Evolutionary conservation across 2,113 vertebrate genomes (phyloP), one percentile per base, ranked within the genome.

Genomic region (Forbesichthys papilliferus): DNA sequence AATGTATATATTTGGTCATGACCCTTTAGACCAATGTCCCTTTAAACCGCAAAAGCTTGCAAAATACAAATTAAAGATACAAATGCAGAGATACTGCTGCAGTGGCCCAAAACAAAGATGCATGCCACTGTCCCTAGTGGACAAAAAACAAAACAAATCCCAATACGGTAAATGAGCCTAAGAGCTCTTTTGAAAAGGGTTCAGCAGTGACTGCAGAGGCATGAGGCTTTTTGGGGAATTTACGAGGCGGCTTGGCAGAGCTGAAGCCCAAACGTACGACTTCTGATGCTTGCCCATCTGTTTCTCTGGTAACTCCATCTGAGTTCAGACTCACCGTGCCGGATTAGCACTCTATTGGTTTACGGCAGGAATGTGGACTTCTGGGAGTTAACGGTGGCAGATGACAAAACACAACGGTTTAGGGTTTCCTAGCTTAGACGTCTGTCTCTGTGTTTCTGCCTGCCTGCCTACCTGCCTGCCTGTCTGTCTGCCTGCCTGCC

Each of bases 321-420:
- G 14, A 73, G 46, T 60, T 11, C 56, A 47, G 61, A 61, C 73
- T 73, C 72, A 64, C 64, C 68, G 11, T 63, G 20, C 11, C 53
- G 46, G 33, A 78, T 85, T 83, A 81, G 79, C 71, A 59, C 75
- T 64, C 66, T 75, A 60, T 74, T 84, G 78, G 81, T 65, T 84
- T 77, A 79, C 64, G 18, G 51, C 53, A 80, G 79, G 80, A 88
- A 87, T 83, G 78, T 72, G 46, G 75, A 64, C 74, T 68, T 72
- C 57, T 0, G 68, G 59, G 71, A 67, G 10, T 66, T 18, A 5
- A 49, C 18, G 53, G 63, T 52, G 74, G 72, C 69, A 71, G 72
- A 70, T 78, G 75, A 70, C 66, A 71, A 81, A 84, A 87, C 79
- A 81, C 62, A 14, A 57, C 20, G 57, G 68, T 78, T 63, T 71